Evolutionary conservation across 2,888 invertebrate genomes (phyloP).

Genomic region (Hetaerina titia): DNA sequence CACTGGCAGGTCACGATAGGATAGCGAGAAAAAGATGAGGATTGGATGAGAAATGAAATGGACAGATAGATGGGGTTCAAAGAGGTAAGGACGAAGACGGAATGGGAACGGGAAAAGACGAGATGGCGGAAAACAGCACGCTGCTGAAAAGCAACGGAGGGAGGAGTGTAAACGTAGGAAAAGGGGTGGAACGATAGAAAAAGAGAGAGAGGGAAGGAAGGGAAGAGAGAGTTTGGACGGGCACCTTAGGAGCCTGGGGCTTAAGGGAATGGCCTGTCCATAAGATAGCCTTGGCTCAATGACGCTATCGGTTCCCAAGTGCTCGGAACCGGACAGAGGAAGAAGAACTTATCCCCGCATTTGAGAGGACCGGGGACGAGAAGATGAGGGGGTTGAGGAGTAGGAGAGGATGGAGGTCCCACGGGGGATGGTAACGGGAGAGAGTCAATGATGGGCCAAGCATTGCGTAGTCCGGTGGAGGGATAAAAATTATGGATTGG

Average conservation of each 20-base stretch:
- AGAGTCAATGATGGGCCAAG: slow-evolving; percentile 34
- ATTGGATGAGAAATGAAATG: background rate
- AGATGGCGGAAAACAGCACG: background rate
- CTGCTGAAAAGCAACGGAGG: background rate
- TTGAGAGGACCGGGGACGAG: background rate
- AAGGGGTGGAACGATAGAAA: background rate
- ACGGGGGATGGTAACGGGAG: background rate
- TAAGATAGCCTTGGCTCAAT: slow-evolving; percentile 32
- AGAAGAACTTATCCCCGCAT: slow-evolving; percentile 45
- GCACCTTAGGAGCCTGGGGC: slow-evolving; percentile 20
- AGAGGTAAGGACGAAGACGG: background rate
- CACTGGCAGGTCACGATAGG: background rate
- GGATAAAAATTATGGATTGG: slow-evolving; percentile 10
- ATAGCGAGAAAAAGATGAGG: background rate
- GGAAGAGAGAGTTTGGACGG: background rate
- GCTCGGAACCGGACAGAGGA: slow-evolving; percentile 41
- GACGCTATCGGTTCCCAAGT: slow-evolving; percentile 54
- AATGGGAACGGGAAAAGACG: background rate
- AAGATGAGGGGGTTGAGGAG: background rate
- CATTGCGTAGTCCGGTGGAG: background rate
- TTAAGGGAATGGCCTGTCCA: slow-evolving; percentile 53
- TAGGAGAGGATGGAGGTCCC: background rate
- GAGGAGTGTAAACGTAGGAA: background rate
- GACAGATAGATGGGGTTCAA: background rate
- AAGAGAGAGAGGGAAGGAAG: background rate